Percentiles rank a stretch among this genome's conserved stretches.
Conservation (phyloP, 2,113 vertebrate genomes). For the Ceyx cyanopectus region DNA sequence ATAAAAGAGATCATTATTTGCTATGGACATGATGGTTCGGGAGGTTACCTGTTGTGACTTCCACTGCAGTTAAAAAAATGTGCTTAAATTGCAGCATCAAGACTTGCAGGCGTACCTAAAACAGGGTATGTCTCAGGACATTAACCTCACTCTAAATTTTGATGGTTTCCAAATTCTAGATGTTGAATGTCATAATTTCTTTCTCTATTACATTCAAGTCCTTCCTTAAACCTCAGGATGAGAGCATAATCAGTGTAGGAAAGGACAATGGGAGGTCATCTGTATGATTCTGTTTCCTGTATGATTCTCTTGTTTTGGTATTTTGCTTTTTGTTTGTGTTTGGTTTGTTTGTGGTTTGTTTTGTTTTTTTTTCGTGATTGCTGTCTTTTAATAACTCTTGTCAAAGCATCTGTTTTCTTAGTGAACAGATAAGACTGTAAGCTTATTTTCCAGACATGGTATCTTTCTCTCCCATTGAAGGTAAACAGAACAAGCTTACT, state of each 20-base stretch:
- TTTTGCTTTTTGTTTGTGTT: too few relatives aligned
- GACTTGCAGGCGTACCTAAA: neutral
- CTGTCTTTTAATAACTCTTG: neutral
- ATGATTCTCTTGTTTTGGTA: neutral
- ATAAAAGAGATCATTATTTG: neutral
- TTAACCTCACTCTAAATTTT: neutral
- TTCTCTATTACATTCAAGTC: neutral
- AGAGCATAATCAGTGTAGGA: neutral
- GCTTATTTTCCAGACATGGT: neutral
- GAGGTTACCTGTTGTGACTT: neutral
- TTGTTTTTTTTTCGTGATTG: neutral
- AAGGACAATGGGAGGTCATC: neutral
- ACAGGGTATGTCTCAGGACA: accelerated
- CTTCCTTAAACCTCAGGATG: neutral
- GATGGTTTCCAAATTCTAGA: neutral
- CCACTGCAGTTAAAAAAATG: neutral
- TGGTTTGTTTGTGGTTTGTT: too few relatives aligned
- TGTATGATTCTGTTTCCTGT: neutral
- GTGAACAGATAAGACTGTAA: neutral
- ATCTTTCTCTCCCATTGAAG: neutral
- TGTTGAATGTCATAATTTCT: neutral
- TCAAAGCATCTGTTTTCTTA: neutral
- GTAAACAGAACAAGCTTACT: neutral
- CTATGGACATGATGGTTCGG: neutral
- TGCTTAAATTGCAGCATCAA: neutral